Evolutionary conservation across 37 sponge, comb jelly and placozoan genomes (phyloP).

Genomic region (Geodia barretti): DNA sequence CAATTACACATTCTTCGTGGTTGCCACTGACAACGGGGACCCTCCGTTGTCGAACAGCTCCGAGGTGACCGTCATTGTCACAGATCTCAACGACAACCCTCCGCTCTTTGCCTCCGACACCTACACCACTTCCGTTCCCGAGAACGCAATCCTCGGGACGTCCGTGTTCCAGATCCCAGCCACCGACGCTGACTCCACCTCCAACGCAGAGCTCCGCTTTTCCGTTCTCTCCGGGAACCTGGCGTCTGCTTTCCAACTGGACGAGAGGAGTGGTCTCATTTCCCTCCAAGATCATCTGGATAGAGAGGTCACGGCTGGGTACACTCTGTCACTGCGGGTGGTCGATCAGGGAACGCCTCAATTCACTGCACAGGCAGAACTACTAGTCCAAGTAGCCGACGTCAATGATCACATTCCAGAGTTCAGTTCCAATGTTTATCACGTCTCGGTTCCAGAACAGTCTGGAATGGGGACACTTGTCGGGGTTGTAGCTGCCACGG

Average conservation of each 20-base stretch:
- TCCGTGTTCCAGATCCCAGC: conserved; percentile 61
- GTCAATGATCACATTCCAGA: conserved; percentile 71
- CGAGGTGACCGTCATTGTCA: conserved; percentile 25
- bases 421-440: conserved; percentile 45
- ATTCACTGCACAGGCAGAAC: conserved; percentile 60
- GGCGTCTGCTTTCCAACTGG: conserved; percentile 57
- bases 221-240: conserved; percentile 64
- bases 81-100: conserved; percentile 71
- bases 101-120: conserved; percentile 44
- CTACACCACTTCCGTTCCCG: conserved; percentile 59
- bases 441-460: conserved; percentile 49
- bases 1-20: conserved; percentile 46
- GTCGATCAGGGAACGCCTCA: conserved; percentile 68
- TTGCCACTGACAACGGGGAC: conserved; percentile 52
- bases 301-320: conserved; percentile 44
- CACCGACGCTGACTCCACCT: conserved; percentile 60
- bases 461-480: conserved; percentile 36
- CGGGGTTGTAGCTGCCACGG: conserved; percentile 35
- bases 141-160: conserved; percentile 52
- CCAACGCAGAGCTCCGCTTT: conserved; percentile 68
- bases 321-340: conserved; percentile 46
- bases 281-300: conserved; percentile 48
- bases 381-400: conserved; percentile 51
- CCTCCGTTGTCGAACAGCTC: conserved; percentile 27
- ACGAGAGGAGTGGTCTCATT: conserved; percentile 62